Evolutionary conservation across 2,888 invertebrate species (phyloP), one percentile per base, ranked within the genome.

Genomic region (Yponomeuta plumbellus): DNA sequence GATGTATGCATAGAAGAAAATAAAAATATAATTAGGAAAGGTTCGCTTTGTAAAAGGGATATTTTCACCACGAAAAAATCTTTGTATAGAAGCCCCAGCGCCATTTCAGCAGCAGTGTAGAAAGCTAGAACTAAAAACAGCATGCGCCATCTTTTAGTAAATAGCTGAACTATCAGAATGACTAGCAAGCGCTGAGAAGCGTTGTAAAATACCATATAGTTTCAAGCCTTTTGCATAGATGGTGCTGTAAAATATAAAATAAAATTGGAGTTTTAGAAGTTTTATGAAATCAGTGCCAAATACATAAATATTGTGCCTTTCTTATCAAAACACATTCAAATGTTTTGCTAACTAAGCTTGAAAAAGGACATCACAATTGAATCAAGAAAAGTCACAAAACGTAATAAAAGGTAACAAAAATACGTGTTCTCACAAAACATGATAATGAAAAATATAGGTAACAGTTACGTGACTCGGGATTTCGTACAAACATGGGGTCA

Each of bases 401-500:
- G 59, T 59, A 61, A 11, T n/a, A n/a, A n/a, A n/a, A n/a, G n/a
- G 4, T 59, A 21, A 22, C 22, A 34, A 61, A 26, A 61, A 52
- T 52, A 17, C 11, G 6, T 26, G 17, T 26, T 61, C 34, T 23
- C 61, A 34, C 34, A 61, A 5, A 61, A 34, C 8, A n/a, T 26
- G 23, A 26, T 39, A 61, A 26, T n/a, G 61, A 26, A 5, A 61
- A 34, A 34, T 22, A 34, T 20, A 34, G 5, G 23, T 34, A 34
- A 8, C 34, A 34, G 34, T 34, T 34, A 34, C 34, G 34, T 34
- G 34, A 34, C 34, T 8, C 8, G 34, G 34, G 34, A 34, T 34
- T 34, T 26, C 8, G 5, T 34, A 34, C 34, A 6, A 34, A 34
- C 1, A 61, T 17, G 34, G 62, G 73, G 70, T 71, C 68, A 68